A percentile compares a stretch with the other conserved stretches of the same genome.
Evolutionary conservation across 2,797 vertebrate genomes (phyloP).

Genomic region (Myotis daubentonii): DNA sequence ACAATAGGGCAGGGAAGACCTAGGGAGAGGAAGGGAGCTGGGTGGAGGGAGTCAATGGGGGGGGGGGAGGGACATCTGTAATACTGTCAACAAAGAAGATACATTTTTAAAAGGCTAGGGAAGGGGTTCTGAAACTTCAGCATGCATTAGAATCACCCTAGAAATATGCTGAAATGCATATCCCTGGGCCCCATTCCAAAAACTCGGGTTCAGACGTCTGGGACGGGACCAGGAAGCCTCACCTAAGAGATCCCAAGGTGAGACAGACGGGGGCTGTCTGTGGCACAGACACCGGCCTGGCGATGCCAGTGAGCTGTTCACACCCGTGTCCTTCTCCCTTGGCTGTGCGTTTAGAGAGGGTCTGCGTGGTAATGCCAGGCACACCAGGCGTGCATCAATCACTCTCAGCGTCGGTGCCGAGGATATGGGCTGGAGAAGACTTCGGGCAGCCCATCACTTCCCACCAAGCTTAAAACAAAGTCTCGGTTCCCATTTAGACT

Average conservation of each 20-base stretch:
- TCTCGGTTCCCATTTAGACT: no score
- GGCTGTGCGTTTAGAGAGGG: not conserved
- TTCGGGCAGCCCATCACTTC: not conserved
- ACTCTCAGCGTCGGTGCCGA: fast-evolving
- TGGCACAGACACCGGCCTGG: no score
- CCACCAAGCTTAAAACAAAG: not conserved
- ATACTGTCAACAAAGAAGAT: no score
- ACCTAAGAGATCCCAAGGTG: not conserved
- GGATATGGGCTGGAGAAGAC: not conserved
- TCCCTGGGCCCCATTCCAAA: not conserved
- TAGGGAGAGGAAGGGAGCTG: no score
- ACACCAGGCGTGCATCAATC: no score
- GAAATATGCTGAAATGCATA: not conserved
- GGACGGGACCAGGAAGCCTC: not conserved
- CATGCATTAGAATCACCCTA: not conserved
- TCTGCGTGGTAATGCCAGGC: not conserved
- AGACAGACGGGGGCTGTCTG: not conserved
- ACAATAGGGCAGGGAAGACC: no score
- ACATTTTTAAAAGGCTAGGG: not conserved
- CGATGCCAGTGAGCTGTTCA: not conserved
- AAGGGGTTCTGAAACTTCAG: not conserved
- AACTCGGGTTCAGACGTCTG: not conserved
- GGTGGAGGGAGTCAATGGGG: no score
- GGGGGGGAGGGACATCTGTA: no score
- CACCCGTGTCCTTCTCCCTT: not conserved